phyloP scores from a whole-genome alignment of 2,113 vertebrate species.

The Cyanocitta stelleri region DNA sequence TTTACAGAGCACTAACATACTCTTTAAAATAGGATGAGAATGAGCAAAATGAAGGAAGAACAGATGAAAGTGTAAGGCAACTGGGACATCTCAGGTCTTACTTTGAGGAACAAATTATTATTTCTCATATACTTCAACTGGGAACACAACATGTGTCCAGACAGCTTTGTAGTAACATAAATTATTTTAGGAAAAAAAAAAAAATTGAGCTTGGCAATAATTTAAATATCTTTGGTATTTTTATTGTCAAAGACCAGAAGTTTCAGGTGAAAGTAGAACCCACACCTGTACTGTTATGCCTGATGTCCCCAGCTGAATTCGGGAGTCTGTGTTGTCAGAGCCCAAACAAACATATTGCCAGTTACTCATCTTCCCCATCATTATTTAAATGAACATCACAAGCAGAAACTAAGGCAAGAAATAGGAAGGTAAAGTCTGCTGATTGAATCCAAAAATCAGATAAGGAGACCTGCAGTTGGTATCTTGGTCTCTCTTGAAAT shows the following conservation, averaged over 20 bases:
- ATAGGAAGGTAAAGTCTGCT: not conserved
- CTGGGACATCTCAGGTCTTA: not conserved
- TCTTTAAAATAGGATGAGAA: not conserved
- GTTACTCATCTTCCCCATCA: not conserved
- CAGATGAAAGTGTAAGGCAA: not conserved
- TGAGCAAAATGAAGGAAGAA: not conserved
- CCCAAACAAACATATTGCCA: not conserved
- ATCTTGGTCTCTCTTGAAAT: not conserved
- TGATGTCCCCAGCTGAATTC: not conserved
- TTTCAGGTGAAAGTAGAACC: not conserved
- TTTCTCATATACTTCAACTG: not conserved
- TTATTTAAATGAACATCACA: not conserved
- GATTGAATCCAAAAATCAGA: not conserved
- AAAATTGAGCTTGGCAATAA: not conserved
- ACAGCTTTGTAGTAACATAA: not conserved
- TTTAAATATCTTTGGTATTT: not conserved
- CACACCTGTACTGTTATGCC: not conserved
- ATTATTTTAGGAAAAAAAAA: not conserved
- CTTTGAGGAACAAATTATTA: not conserved
- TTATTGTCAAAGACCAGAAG: not conserved
- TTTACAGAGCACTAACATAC: not conserved
- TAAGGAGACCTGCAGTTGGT: not conserved
- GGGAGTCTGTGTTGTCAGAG: not conserved
- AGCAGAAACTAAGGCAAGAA: not conserved
- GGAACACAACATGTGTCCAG: not conserved